These are phyloP conservation scores for Epizoanthus fatuus DNA, from an alignment of 92 coral and sea anemone genomes.

Conservation along the genomic window DNA sequence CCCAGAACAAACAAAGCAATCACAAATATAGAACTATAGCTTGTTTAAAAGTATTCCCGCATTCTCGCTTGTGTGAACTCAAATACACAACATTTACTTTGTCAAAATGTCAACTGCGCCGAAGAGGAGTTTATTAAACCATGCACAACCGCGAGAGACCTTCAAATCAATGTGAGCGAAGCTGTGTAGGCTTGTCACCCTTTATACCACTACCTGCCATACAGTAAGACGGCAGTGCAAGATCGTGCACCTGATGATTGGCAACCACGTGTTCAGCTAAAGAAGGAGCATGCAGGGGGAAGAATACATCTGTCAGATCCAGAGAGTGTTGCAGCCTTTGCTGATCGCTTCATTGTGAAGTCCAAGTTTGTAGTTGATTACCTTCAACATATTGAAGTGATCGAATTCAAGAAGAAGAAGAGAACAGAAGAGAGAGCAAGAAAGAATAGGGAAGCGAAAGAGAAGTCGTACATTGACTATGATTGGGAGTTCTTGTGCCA, in stretches of 20 bases:
- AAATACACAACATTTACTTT: too few species aligned
- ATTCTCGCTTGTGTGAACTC: too few species aligned
- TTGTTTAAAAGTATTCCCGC: too few species aligned
- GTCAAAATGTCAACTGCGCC: too few species aligned
- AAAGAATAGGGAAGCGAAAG: conserved; percentile 18
- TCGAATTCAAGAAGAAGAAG: neutral
- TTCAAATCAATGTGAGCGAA: too few species aligned
- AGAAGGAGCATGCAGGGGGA: neutral
- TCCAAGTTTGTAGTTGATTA: conserved; percentile 24
- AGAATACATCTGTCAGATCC: conserved; percentile 14
- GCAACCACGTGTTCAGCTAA: too few species aligned
- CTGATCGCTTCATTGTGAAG: conserved; percentile 27
- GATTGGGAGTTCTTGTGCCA: too few species aligned
- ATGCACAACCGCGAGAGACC: too few species aligned
- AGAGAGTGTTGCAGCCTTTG: conserved; percentile 26
- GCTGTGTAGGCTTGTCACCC: too few species aligned
- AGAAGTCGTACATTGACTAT: conserved; percentile 15
- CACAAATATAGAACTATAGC: too few species aligned
- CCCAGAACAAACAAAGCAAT: too few species aligned
- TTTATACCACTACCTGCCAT: neutral
- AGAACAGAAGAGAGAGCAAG: neutral
- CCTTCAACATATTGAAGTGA: conserved; percentile 12
- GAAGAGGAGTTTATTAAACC: too few species aligned
- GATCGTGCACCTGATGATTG: neutral
- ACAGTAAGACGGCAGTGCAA: neutral